phyloP scores from a whole-genome alignment of 2,797 vertebrate genomes.

The Cheirogaleus major region DNA sequence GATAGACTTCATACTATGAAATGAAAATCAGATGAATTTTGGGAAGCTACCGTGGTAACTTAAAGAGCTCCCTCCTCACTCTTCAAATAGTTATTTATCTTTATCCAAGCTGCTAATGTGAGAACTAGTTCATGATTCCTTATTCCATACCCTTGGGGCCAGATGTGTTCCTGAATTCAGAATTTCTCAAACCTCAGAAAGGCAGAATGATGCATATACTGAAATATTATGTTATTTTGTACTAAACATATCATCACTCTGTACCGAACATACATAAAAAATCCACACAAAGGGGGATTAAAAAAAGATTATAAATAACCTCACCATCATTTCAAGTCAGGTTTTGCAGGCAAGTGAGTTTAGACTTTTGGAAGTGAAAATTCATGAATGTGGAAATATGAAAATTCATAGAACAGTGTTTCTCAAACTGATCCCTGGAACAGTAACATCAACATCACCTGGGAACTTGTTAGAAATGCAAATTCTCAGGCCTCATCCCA shows the following conservation, averaged over 20 bases:
- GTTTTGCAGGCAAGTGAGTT: background rate
- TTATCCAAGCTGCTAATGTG: background rate
- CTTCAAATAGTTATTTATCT: background rate
- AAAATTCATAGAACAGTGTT: background rate
- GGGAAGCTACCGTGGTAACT: background rate
- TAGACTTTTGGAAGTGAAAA: slow-evolving; percentile 58
- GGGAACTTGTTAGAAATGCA: background rate
- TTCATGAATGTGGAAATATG: background rate
- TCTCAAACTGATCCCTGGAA: background rate
- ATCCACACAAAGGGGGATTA: background rate
- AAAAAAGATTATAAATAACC: background rate
- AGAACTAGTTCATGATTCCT: background rate
- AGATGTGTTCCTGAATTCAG: background rate
- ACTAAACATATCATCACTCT: background rate
- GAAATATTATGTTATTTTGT: background rate
- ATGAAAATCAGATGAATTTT: background rate
- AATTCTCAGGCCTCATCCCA: background rate
- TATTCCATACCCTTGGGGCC: background rate
- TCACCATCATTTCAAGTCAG: background rate
- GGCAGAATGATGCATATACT: background rate
- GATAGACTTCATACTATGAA: background rate
- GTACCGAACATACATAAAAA: background rate
- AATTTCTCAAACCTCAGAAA: slow-evolving; percentile 4
- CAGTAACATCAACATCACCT: fast-evolving
- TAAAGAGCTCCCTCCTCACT: background rate